phyloP scores from a whole-genome alignment of 1,140 invertebrate species.

The Atta texana region DNA sequence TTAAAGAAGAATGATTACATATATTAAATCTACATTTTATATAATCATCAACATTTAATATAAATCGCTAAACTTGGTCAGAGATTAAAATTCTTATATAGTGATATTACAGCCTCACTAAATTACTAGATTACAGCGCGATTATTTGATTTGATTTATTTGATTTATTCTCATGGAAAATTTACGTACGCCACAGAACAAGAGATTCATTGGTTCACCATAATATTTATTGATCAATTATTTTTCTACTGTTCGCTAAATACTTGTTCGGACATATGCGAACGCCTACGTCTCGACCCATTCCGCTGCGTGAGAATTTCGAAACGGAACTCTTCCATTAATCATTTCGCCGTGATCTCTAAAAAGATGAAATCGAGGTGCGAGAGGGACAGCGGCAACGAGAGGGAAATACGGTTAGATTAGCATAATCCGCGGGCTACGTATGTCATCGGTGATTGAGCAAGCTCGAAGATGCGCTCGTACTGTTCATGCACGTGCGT shows the following conservation, averaged over 20 bases:
- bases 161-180: background rate
- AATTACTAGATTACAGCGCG: background rate
- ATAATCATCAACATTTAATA: background rate
- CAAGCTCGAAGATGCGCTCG: conserved; percentile 55
- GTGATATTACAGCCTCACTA: background rate
- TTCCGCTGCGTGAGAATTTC: conserved; percentile 69
- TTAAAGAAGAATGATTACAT: background rate
- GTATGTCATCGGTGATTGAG: conserved; percentile 73
- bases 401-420: conserved; percentile 59
- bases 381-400: too few relatives aligned
- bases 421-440: conserved; percentile 76
- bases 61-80: background rate
- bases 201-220: background rate
- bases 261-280: background rate
- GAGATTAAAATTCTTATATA: background rate
- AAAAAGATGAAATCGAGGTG: conserved; percentile 70
- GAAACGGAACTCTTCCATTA: conserved; percentile 75
- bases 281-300: conserved; percentile 17
- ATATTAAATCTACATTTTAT: background rate
- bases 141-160: background rate
- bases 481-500: background rate
- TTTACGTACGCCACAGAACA: background rate
- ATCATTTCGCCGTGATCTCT: conserved; percentile 72
- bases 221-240: conserved; percentile 14
- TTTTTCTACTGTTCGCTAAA: conserved; percentile 23